phyloP scores from a whole-genome alignment of 2,113 vertebrate genomes.

The Thalassarche chlororhynchos region DNA sequence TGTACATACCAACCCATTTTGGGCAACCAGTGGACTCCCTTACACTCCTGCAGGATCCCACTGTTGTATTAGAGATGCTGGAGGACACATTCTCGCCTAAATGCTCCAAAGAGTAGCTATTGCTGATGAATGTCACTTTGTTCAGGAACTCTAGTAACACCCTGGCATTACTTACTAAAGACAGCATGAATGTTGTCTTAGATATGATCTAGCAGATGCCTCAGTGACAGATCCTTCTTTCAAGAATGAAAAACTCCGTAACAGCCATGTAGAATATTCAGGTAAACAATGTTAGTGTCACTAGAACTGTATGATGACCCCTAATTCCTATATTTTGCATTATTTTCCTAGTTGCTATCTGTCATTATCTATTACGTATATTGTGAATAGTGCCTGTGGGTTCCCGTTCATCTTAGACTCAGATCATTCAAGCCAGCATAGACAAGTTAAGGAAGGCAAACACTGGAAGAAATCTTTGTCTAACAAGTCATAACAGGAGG shows the following conservation, averaged over 20 bases:
- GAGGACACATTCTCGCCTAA: background rate
- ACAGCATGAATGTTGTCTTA: background rate
- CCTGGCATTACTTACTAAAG: background rate
- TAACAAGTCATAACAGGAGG: background rate
- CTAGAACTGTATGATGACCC: background rate
- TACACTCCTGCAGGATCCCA: background rate
- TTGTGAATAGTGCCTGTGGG: background rate
- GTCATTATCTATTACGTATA: accelerated
- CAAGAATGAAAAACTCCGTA: background rate
- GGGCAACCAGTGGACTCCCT: background rate
- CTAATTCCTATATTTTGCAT: background rate
- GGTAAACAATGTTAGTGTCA: background rate
- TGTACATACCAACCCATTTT: accelerated
- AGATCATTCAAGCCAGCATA: background rate
- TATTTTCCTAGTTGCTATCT: background rate
- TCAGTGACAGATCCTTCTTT: background rate
- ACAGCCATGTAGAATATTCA: background rate
- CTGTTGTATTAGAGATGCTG: background rate
- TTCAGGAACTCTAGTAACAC: background rate
- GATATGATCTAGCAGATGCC: background rate
- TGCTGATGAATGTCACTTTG: background rate
- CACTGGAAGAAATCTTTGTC: background rate
- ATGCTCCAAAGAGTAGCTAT: background rate
- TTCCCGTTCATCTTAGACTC: background rate
- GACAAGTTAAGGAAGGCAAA: background rate